Percentiles rank a stretch among this genome's conserved stretches.
Evolutionary conservation across 1,140 invertebrate species (phyloP).

Genomic region (Anoplolepis gracilipes): DNA sequence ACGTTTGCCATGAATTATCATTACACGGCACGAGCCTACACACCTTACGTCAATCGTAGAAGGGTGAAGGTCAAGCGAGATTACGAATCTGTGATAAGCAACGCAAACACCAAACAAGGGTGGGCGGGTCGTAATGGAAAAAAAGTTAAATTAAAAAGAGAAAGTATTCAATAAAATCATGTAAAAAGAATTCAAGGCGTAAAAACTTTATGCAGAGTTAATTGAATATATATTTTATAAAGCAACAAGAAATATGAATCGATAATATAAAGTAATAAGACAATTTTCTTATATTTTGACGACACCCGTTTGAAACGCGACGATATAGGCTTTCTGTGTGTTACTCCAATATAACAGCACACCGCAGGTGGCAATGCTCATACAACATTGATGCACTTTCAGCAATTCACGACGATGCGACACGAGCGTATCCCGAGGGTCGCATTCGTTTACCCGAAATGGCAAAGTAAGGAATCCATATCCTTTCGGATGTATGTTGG

Average conservation of each 20-base stretch:
- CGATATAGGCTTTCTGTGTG: slow-evolving; percentile 15
- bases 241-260: background rate
- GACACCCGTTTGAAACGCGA: background rate
- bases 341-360: background rate
- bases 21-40: slow-evolving; percentile 62
- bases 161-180: background rate
- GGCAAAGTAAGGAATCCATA: slow-evolving; percentile 31
- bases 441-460: background rate
- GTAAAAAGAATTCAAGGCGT: background rate
- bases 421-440: slow-evolving; percentile 17
- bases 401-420: slow-evolving; percentile 26
- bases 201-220: background rate
- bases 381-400: slow-evolving; percentile 43
- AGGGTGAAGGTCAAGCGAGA: slow-evolving; percentile 41
- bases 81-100: slow-evolving; percentile 52
- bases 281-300: background rate
- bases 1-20: slow-evolving; percentile 76
- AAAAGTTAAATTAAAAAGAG: slow-evolving; percentile 16
- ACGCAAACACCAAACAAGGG: slow-evolving; percentile 1
- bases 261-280: background rate
- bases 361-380: background rate
- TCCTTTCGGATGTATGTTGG: slow-evolving; percentile 14
- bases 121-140: background rate
- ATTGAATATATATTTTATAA: background rate
- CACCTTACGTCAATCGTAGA: slow-evolving; percentile 46